Evolutionary conservation across 2,888 invertebrate species (phyloP).

Genomic region (Nezara viridula): DNA sequence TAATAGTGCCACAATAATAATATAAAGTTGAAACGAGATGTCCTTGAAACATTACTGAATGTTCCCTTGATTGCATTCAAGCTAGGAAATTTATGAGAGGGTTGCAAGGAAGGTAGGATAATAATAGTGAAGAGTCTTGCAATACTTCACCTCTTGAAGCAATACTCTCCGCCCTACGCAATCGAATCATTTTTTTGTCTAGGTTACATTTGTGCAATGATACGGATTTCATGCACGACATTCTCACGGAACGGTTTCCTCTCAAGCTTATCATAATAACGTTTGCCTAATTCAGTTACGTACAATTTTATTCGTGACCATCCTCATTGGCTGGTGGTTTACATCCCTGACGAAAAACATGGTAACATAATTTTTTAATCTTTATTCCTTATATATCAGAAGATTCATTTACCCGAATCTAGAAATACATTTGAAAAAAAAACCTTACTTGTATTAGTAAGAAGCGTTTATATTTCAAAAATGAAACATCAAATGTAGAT

Average conservation of each 20-base stretch:
- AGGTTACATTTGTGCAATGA: neutral
- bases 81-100: neutral
- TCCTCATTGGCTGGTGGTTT: neutral
- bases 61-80: neutral
- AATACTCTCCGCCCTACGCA: neutral
- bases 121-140: neutral
- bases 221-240: conserved; percentile 21
- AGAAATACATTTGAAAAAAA: too few species aligned
- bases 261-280: neutral
- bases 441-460: too few species aligned
- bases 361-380: neutral
- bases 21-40: neutral
- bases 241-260: conserved; percentile 14
- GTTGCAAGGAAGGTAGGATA: neutral
- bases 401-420: too few species aligned
- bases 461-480: too few species aligned
- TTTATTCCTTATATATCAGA: neutral
- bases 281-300: conserved; percentile 12
- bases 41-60: neutral
- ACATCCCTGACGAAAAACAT: neutral
- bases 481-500: too few species aligned
- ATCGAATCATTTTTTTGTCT: conserved; percentile 27
- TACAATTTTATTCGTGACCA: conserved; percentile 7
- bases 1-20: too few species aligned
- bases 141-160: neutral